Evolutionary conservation across 2,113 vertebrate species (phyloP), one percentile per base, ranked within the genome.

Genomic region (Eulacestoma nigropectus): DNA sequence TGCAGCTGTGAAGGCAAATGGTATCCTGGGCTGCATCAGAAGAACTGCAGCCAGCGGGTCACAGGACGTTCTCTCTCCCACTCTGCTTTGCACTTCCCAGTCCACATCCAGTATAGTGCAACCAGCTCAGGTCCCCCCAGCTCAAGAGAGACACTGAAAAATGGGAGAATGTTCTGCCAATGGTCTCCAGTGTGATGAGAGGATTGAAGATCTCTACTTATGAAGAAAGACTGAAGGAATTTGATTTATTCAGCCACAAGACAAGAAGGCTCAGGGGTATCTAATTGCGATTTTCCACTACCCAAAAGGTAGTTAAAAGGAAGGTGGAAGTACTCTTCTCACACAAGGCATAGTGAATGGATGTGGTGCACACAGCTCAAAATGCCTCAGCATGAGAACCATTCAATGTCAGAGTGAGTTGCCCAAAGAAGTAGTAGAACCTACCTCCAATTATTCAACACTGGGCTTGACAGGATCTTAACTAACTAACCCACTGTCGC

Each of bases 1-100:
- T 53, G 25, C 18, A 87, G 41, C 23, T n/a, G 60, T 0, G 0
- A 53, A 75, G 39, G 29, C 29, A 60, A 37, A 21, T 0, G 0
- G 3, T n/a, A 15, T 55, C 30, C 29, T 42, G 37, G 18, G 19
- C 12, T 56, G 13, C 35, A 50, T 60, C 27, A 50, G 20, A 41
- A 76, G 63, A 79, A 9, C 14, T 53, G 50, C 29, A 50, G 26
- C 16, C n/a, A 67, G 27, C 3, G 16, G 15, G 7, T 44, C 35
- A 30, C 1, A 0, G 25, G 62, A 41, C 2, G 2, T 39, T 49
- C 21, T 47, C 15, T 49, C 16, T 74, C 22, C 33, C 18, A 6
- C 9, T 72, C 47, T 79, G 23, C 29, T 44, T 44, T 25, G 52
- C 47, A 41, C 8, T 75, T 63, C 21, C 62, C 67, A 76, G 42